phyloP scores from a whole-genome alignment of 2,113 vertebrate genomes.

The Amphiprion ocellaris region DNA sequence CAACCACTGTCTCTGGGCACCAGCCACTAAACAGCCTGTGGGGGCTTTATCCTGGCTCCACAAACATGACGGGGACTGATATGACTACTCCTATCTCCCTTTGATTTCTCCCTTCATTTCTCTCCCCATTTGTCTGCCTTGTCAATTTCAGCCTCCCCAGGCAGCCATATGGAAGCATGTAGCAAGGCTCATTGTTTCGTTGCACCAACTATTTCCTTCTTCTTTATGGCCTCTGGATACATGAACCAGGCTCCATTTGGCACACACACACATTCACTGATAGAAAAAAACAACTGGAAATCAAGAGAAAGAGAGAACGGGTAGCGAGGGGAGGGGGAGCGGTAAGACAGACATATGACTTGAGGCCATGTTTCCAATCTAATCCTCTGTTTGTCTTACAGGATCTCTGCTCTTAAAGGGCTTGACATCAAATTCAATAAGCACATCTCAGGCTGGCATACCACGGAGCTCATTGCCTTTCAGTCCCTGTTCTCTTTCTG shows the following conservation, averaged over 20 bases:
- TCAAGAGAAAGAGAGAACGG: constrained; percentile 38
- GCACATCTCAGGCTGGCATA: constrained; percentile 62
- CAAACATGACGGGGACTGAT: constrained; percentile 58
- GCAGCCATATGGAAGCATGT: constrained; percentile 39
- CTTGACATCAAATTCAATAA: constrained; percentile 82
- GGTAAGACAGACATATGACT: constrained; percentile 67
- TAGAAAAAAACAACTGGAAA: constrained; percentile 48
- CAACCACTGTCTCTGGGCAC: constrained; percentile 33
- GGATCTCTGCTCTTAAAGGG: constrained; percentile 73
- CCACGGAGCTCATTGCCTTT: constrained; percentile 68
- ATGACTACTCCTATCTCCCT: constrained; percentile 48
- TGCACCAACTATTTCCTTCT: constrained; percentile 70
- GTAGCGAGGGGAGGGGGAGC: constrained; percentile 28
- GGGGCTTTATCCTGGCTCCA: constrained; percentile 50
- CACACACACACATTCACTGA: constrained; percentile 28
- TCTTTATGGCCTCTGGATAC: constrained; percentile 63
- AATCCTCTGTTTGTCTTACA: constrained; percentile 83
- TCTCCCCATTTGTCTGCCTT: constrained; percentile 60
- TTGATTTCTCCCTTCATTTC: constrained; percentile 62
- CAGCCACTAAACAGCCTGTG: constrained; percentile 32
- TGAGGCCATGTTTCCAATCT: constrained; percentile 75
- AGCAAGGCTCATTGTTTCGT: constrained; percentile 66
- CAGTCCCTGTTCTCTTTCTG: constrained; percentile 51
- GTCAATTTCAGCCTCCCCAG: constrained; percentile 61
- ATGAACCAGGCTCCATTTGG: constrained; percentile 48